Base-by-base conservation (phyloP, 2,888 invertebrate species). In the Lasioglossum marginatum region DNA sequence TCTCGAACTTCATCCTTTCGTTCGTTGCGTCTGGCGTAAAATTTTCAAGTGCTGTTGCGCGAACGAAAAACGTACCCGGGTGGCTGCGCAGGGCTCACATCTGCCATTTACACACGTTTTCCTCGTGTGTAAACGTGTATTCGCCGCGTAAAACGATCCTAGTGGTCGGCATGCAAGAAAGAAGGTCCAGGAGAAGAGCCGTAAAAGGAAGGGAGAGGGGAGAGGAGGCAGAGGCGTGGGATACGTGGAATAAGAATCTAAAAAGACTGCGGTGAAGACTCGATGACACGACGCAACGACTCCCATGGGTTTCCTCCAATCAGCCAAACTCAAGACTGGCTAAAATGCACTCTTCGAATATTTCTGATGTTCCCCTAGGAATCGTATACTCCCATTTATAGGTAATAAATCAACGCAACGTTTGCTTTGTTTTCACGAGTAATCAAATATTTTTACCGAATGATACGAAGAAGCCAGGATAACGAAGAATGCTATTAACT, bases 301-400 rank as follows among this genome's bases (percentile, higher is more conserved):
- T 93, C 94, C 93, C 93, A 45, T 79, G 93, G 92, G 94, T 89
- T 90, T 90, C 90, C 89, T 91, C 94, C 94, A 93, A 94, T 94
- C 94, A 94, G 92, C 92, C 92, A 87, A 90, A 90, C 89, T 86
- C 84, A 43, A 72, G 70, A 82, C 86, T 75, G 75, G 86, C 91
- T 92, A 88, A 93, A 92, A 92, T 91, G 92, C 92, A 89, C 90
- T 90, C 82, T 63, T 23, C 71, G 77, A 80, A 84, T 89, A 82
- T 88, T 80, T 86, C 79, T 79, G 68, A 80, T 77, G 57, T 70
- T 60, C 40, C 52, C 73, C 43, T 14, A 34, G 73, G 31, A 12
- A 16, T 16, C n/a, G 10, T 37, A 12, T 40, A 12, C n/a, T 70
- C 12, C 8, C 14, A 2, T 34, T 68, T 37, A 12, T 37, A 37